Evolutionary conservation across 2,888 invertebrate genomes (phyloP).

Genomic region (Sympetrum striolatum): DNA sequence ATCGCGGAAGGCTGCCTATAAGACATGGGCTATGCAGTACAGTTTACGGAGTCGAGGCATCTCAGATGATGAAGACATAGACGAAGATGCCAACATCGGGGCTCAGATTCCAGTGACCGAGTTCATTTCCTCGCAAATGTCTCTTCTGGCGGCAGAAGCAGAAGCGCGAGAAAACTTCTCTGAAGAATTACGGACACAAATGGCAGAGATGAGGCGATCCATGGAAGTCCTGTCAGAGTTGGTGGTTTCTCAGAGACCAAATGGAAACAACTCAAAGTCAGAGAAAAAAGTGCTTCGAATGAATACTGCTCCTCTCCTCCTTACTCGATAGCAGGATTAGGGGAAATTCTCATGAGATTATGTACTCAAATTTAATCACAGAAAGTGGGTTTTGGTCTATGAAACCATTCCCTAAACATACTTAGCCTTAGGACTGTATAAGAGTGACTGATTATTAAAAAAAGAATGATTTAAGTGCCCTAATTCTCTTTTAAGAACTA

Average conservation of each 20-base stretch:
- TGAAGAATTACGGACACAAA: neutral
- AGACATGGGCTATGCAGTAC: constrained; percentile 20
- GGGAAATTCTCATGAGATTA: too few species aligned
- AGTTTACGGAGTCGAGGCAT: neutral
- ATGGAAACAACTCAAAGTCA: neutral
- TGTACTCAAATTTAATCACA: too few species aligned
- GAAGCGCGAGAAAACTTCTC: neutral
- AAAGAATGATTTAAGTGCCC: too few species aligned
- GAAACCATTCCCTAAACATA: too few species aligned
- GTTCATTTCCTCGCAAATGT: constrained; percentile 3
- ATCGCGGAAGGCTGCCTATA: constrained; percentile 3
- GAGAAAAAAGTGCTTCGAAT: neutral
- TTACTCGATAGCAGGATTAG: neutral
- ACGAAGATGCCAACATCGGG: neutral
- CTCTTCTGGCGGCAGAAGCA: neutral
- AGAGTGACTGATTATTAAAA: too few species aligned
- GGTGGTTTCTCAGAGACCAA: neutral
- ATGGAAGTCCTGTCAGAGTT: neutral
- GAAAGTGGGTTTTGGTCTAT: too few species aligned
- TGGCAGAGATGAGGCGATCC: neutral
- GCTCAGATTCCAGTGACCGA: neutral
- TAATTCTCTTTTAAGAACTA: too few species aligned
- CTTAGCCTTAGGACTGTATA: too few species aligned
- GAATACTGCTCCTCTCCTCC: neutral
- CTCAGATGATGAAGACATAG: neutral